Evolutionary conservation across 2,888 invertebrate genomes (phyloP), one percentile per base, ranked within the genome.

Genomic region (Pseudolycoriella hygida): DNA sequence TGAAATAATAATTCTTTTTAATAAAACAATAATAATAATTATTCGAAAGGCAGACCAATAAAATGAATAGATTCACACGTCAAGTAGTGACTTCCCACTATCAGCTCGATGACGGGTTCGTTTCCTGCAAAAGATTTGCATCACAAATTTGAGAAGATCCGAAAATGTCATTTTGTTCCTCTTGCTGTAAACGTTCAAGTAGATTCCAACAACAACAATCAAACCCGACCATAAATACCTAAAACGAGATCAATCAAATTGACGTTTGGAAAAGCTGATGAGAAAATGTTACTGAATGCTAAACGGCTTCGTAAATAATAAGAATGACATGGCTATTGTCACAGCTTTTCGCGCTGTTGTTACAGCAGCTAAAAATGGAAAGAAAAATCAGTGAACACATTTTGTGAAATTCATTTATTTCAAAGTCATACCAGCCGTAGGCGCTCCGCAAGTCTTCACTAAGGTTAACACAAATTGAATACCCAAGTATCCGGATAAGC

Each of bases 261-360:
- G 15, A 12, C 4, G 25, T 25, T 25, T n/a, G n/a, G n/a, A 25
- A 25, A 6, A 25, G 25, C 8, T 6, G n/a, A 31, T 30, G 2
- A 2, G 12, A 18, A 8, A 45, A 48, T 76, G 83, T 78, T 75
- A 94, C 84, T 90, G 88, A 53, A 84, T 74, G 17, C 87, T 84
- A 58, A 92, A 93, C 3, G 94, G 93, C 65, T 96, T 96, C 60
- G 81, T 78, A 61, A 97, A 97, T 56, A 94, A 76, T 45, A 94
- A 53, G 66, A 97, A 97, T 0, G 94, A 96, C 51, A 96, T 72
- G 30, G 88, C 70, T 46, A 96, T 93, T 3, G 94, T 89, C 15
- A 96, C 73, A 1, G 89, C 92, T 67, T 96, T 94, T 42, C 89
- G 69, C 57, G 82, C 84, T 1, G 88, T 89, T 11, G 89, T 89